Percentiles rank a stretch among this genome's conserved stretches.
These are phyloP conservation scores for Calypte anna DNA, from an alignment of 2,113 vertebrate species.

Conservation along the genomic window DNA sequence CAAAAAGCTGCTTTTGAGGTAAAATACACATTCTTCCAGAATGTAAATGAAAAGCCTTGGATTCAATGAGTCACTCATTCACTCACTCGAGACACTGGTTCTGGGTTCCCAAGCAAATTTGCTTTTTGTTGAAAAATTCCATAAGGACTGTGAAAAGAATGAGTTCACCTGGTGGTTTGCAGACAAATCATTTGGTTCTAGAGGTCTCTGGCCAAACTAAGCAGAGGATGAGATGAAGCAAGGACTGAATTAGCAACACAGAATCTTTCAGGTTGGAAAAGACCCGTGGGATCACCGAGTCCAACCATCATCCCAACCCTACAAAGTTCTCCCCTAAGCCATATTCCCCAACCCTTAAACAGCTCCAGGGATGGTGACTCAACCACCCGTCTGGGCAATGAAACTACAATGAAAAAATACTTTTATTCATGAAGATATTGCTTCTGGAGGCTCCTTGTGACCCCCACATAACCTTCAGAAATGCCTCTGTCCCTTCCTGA, in stretches of 20 bases:
- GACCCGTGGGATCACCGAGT: too few species aligned
- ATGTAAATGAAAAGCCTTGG: not conserved
- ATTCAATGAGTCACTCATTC: not conserved
- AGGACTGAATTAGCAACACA: not conserved
- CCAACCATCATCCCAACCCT: too few species aligned
- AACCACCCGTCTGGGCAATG: too few species aligned
- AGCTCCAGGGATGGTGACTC: too few species aligned
- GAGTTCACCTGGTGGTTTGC: not conserved
- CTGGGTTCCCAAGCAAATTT: not conserved
- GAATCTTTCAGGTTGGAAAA: too few species aligned
- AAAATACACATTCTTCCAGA: not conserved
- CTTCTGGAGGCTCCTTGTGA: not conserved
- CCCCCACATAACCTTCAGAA: not conserved
- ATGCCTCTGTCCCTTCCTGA: not conserved
- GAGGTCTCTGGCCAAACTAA: not conserved
- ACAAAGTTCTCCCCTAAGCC: too few species aligned
- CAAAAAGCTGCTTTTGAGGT: not conserved
- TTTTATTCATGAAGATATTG: not conserved
- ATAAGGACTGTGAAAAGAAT: not conserved
- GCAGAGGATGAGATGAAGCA: not conserved
- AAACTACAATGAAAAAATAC: not conserved
- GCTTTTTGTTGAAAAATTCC: not conserved
- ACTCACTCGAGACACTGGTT: not conserved
- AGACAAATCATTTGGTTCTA: not conserved
- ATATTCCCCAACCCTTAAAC: too few species aligned